Evolutionary conservation across 1,140 invertebrate species (phyloP).

Genomic region (Gerris buenoi): DNA sequence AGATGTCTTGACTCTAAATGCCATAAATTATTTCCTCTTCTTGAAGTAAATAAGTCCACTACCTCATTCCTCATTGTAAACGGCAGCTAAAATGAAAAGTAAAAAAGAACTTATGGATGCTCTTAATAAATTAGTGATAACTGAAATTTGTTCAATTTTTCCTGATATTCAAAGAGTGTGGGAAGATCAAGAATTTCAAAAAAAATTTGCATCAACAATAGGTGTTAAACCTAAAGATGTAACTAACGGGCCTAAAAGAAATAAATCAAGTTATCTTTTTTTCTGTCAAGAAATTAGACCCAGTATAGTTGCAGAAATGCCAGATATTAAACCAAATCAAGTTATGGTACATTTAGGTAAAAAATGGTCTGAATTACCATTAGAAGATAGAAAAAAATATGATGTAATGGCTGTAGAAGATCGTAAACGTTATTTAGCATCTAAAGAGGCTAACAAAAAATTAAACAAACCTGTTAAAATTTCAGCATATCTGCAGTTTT

Average conservation of each 20-base stretch:
- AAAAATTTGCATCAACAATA: not conserved
- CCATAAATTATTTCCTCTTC: not conserved
- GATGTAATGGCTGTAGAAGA: not conserved
- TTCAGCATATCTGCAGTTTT: not conserved
- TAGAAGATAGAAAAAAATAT: not conserved
- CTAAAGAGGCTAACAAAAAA: not conserved
- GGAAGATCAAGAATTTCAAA: not conserved
- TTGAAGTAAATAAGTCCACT: not conserved
- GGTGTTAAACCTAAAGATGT: not conserved
- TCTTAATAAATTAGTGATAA: not conserved
- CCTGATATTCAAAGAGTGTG: not conserved
- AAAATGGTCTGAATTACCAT: not conserved
- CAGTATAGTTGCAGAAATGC: not conserved
- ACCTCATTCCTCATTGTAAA: not conserved
- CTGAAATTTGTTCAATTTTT: not conserved
- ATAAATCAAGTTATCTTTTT: not conserved
- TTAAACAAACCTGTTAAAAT: not conserved
- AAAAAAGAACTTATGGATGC: not conserved
- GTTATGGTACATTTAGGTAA: not conserved
- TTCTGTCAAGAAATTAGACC: not conserved
- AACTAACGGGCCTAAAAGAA: not conserved
- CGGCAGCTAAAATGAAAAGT: not conserved
- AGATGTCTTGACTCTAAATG: not conserved
- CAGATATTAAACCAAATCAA: not conserved
- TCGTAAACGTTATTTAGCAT: not conserved